Evolutionary conservation across 2,888 invertebrate genomes (phyloP).

Genomic region (Lepidocyrtoides sp.): DNA sequence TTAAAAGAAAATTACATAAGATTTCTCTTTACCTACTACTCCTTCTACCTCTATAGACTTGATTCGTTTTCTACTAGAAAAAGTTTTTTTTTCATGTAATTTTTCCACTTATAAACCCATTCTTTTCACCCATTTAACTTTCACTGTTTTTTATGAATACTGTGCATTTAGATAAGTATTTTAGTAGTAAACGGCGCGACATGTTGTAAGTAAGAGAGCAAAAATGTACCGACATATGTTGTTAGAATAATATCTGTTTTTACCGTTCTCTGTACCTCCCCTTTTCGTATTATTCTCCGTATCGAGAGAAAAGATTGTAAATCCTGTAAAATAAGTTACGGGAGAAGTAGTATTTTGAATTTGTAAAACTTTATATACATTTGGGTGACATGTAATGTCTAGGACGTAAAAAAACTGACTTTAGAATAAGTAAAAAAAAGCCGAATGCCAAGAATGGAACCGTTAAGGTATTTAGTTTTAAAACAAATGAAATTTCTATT

Average conservation of each 20-base stretch:
- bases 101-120: slow-evolving; percentile 69
- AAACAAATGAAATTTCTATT: background rate
- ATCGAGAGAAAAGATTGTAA: too few relatives aligned
- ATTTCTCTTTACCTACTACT: slow-evolving; percentile 14
- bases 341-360: too few relatives aligned
- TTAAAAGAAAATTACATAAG: slow-evolving; percentile 47
- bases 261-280: background rate
- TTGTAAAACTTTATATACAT: too few relatives aligned
- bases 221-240: background rate
- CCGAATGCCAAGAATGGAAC: too few relatives aligned
- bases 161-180: slow-evolving; percentile 1
- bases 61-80: background rate
- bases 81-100: slow-evolving; percentile 64
- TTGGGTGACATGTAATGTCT: too few relatives aligned
- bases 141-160: slow-evolving; percentile 51
- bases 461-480: too few relatives aligned
- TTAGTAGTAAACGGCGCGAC: background rate
- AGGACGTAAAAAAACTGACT: too few relatives aligned
- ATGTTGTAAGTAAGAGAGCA: background rate
- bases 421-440: too few relatives aligned
- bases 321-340: background rate
- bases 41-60: background rate
- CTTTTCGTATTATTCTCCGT: too few relatives aligned
- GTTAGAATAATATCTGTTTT: slow-evolving; percentile 31
- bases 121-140: slow-evolving; percentile 72